Percentiles rank a stretch among this genome's conserved stretches.
Evolutionary conservation across 2,888 invertebrate species (phyloP).

Genomic region (Lasiommata megera): DNA sequence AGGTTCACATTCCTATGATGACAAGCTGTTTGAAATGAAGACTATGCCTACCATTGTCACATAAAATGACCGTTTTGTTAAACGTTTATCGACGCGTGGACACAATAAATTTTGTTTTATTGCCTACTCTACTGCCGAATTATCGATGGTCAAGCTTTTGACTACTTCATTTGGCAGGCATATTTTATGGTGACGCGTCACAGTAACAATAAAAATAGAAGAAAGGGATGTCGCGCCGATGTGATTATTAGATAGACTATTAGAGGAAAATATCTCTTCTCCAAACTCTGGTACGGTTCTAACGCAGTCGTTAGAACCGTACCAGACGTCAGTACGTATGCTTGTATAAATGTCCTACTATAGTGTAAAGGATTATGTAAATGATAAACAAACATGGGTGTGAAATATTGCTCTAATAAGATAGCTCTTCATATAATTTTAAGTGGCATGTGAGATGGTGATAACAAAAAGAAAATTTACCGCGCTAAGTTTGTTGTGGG

Average conservation of each 20-base stretch:
- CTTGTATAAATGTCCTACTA: too few relatives aligned
- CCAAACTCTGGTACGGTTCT: too few relatives aligned
- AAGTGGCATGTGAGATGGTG: too few relatives aligned
- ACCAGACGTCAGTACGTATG: too few relatives aligned
- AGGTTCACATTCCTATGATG: not conserved
- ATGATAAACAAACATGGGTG: too few relatives aligned
- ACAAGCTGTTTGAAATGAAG: slow-evolving; percentile 1
- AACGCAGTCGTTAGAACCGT: too few relatives aligned
- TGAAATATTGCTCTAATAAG: too few relatives aligned
- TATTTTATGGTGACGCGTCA: slow-evolving; percentile 19
- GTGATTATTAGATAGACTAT: not conserved
- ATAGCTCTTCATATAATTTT: too few relatives aligned
- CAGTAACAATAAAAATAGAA: not conserved
- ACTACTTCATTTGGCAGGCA: slow-evolving; percentile 42
- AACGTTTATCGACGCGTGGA: slow-evolving; percentile 57
- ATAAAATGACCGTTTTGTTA: slow-evolving; percentile 45
- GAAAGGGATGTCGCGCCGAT: not conserved
- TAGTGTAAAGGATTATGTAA: too few relatives aligned
- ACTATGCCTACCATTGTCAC: slow-evolving; percentile 42
- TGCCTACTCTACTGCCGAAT: slow-evolving; percentile 37
- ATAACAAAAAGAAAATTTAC: too few relatives aligned
- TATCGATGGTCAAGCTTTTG: slow-evolving; percentile 40
- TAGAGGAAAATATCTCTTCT: too few relatives aligned
- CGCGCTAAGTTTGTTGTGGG: too few relatives aligned
- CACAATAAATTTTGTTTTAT: slow-evolving; percentile 74